Evolutionary conservation across 2,113 vertebrate species (phyloP), one percentile per base, ranked within the genome.

Genomic region (Cinclus cinclus): DNA sequence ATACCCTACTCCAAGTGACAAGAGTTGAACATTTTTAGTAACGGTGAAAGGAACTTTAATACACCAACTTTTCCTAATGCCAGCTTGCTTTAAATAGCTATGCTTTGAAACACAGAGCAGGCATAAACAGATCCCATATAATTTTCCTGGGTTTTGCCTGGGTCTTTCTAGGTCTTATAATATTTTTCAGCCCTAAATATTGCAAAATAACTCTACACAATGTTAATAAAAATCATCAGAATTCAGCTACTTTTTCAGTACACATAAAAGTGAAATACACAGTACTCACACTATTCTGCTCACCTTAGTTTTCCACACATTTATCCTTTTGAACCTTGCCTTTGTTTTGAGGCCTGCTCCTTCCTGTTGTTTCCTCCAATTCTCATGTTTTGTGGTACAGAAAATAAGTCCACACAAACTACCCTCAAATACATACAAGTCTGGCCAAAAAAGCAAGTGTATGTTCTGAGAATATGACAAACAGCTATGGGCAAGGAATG

Each of bases 331-430:
- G 64, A 46, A 68, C 39, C 23, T 37, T 67, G 56, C 17, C 52
- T 82, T 59, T 44, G 25, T 69, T 65, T 39, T 13, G 12, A 60
- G 27, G 17, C 35, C 33, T 70, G 30, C 39, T 78, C 27, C 50
- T 62, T 65, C 37, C 27, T 33, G 10, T 37, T 59, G 31, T n/a
- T 65, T 78, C n/a, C 37, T 78, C 24, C 78, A 69, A 5, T 52
- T 42, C 59, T 52, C 21, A 44, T 0, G 2, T 7, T 56, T 18
- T 1, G 0, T 30, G 37, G 41, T n/a, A 60, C 9, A 52, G 56
- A 62, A 81, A 70, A 58, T 10, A 23, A 59, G 31, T 5, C 19
- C 33, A 60, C 35, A 46, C 6, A 27, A 95, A 71, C 30, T 55
- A 67, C 15, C 17, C 23, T 55, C 41, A 59, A 75, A 70, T 39